Conservation (phyloP, 35 echinoderm and acorn worm species). For the Ophioderma brevispina region DNA sequence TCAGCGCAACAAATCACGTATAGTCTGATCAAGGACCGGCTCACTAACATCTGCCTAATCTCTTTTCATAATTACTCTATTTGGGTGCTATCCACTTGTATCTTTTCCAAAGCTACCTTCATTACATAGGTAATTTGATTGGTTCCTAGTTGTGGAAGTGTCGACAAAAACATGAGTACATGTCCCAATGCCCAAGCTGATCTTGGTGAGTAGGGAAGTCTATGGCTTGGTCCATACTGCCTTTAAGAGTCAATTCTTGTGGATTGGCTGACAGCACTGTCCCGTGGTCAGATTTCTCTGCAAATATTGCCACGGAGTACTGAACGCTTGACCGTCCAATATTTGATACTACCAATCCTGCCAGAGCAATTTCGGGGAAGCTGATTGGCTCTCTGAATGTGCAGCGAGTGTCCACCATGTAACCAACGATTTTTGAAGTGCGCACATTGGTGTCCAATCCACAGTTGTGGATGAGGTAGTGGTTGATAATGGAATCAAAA, state of each 20-base stretch:
- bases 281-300: conserved; percentile 6
- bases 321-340: conserved; percentile 83
- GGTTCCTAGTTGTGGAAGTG: conserved; percentile 36
- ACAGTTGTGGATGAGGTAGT: conserved; percentile 78
- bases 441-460: conserved; percentile 48
- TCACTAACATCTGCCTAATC: too few relatives aligned
- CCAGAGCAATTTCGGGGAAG: conserved; percentile 78
- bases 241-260: not conserved
- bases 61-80: too few relatives aligned
- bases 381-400: conserved; percentile 61
- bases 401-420: conserved; percentile 82
- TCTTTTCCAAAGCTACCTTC: conserved; percentile 46
- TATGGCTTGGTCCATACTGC: not conserved
- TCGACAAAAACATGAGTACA: conserved; percentile 93
- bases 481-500: conserved; percentile 88
- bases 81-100: too few relatives aligned
- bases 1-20: too few relatives aligned
- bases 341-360: conserved; percentile 62
- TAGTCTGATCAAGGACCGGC: too few relatives aligned
- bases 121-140: conserved; percentile 39
- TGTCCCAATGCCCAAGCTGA: conserved; percentile 85
- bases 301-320: conserved; percentile 79
- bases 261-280: not conserved
- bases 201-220: conserved; percentile 11
- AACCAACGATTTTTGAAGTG: conserved; percentile 68